Conservation (phyloP, 53 echinoderm and acorn worm species). For the Crossaster papposus region DNA sequence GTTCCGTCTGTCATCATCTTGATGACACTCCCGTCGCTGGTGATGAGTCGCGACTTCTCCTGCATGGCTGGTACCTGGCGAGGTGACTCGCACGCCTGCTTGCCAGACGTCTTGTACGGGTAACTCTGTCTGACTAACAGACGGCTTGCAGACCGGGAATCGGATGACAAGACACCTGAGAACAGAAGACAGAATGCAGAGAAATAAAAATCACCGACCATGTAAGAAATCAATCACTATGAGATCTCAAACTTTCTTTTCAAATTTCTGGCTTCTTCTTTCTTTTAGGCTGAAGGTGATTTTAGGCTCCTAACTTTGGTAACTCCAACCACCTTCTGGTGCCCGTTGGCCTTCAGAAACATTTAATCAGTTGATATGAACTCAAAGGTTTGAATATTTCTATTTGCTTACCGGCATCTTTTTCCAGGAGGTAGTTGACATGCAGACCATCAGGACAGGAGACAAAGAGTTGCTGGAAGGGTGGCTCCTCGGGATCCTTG, state of each 20-base stretch:
- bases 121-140: conserved; percentile 85
- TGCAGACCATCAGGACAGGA: conserved; percentile 93
- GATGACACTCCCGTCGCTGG: conserved; percentile 88
- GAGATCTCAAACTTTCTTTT: not conserved
- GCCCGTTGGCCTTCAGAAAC: no score
- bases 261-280: no score
- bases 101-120: conserved; percentile 75
- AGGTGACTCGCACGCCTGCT: conserved; percentile 85
- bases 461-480: conserved; percentile 87
- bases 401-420: conserved; percentile 62
- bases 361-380: no score
- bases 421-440: conserved; percentile 85
- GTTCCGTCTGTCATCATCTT: conserved; percentile 92
- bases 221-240: not conserved
- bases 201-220: not conserved
- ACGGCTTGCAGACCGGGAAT: conserved; percentile 41
- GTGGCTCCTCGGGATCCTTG: conserved; percentile 79
- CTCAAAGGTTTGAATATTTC: no score
- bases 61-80: conserved; percentile 87
- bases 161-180: conserved; percentile 28
- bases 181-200: not conserved
- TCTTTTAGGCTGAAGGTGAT: no score
- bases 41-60: conserved; percentile 85
- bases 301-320: no score
- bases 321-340: no score